A percentile compares a stretch with the other conserved stretches of the same genome.
Conservation (phyloP, 2,888 invertebrate species). For the Amphiduros pacificus region DNA sequence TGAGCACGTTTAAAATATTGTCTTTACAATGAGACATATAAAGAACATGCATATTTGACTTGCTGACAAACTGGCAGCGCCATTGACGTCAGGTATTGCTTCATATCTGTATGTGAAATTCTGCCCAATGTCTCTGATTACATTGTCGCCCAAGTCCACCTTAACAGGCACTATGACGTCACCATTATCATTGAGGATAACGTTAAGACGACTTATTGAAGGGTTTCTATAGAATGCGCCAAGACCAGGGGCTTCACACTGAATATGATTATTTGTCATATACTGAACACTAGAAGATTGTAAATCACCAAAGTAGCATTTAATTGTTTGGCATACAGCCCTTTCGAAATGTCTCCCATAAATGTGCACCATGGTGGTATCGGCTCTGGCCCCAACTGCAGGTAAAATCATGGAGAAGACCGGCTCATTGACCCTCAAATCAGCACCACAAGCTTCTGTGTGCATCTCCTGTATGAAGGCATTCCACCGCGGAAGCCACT, state of each 20-base stretch:
- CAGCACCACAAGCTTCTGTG: slow-evolving; percentile 22
- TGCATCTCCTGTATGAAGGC: slow-evolving; percentile 25
- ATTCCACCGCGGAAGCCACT: slow-evolving; percentile 31
- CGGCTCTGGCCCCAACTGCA: slow-evolving; percentile 16
- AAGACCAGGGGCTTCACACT: slow-evolving; percentile 22
- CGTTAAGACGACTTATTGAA: no score
- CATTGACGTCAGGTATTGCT: no score
- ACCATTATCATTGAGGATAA: no score
- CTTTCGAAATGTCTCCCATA: slow-evolving; percentile 31
- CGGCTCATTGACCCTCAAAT: not conserved
- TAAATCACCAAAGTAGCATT: slow-evolving; percentile 25
- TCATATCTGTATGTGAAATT: slow-evolving; percentile 14
- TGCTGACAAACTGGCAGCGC: no score
- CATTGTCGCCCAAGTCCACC: slow-evolving; percentile 14
- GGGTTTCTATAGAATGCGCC: no score
- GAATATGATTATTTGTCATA: slow-evolving; percentile 22
- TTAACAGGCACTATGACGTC: slow-evolving; percentile 6
- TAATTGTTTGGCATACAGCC: slow-evolving; percentile 21
- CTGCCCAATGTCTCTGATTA: not conserved
- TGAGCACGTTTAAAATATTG: no score
- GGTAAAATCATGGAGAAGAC: slow-evolving; percentile 23
- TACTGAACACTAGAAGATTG: slow-evolving; percentile 8
- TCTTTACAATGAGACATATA: no score
- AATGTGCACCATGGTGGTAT: slow-evolving; percentile 27
- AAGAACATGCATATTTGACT: no score